These are phyloP conservation scores for Leptodactylus fuscus DNA, from an alignment of 2,113 vertebrate species.

Conservation along the genomic window DNA sequence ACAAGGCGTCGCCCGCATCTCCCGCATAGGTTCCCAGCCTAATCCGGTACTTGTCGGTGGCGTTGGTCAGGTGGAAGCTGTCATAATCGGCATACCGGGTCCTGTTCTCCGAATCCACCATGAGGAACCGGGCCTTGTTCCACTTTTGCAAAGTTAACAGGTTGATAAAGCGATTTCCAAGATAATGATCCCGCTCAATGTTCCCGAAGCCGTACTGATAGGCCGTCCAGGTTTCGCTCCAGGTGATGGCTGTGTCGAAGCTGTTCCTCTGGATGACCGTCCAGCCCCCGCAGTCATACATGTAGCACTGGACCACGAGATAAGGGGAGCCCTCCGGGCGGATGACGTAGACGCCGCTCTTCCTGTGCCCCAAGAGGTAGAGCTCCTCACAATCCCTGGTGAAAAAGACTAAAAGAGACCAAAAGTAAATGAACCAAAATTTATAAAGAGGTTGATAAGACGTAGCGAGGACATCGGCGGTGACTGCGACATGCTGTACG, in stretches of 20 bases:
- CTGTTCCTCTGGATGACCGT: constrained; percentile 58
- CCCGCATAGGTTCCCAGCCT: constrained; percentile 47
- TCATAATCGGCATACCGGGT: constrained; percentile 40
- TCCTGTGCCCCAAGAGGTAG: constrained; percentile 49
- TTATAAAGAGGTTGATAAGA: too few relatives aligned
- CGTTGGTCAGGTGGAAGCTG: constrained; percentile 32
- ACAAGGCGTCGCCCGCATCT: constrained; percentile 52
- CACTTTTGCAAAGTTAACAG: constrained; percentile 5
- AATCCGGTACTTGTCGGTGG: constrained; percentile 25
- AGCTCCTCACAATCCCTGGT: constrained; percentile 57
- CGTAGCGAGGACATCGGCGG: too few relatives aligned
- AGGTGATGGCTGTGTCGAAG: constrained; percentile 14
- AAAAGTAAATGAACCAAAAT: background rate
- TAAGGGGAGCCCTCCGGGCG: constrained; percentile 29
- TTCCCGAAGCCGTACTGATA: constrained; percentile 53
- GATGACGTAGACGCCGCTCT: constrained; percentile 45
- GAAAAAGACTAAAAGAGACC: constrained; percentile 23
- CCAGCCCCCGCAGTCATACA: constrained; percentile 58
- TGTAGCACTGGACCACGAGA: constrained; percentile 51
- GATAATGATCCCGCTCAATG: constrained; percentile 42
- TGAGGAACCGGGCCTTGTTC: constrained; percentile 61
- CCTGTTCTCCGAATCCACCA: constrained; percentile 4
- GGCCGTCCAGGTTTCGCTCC: constrained; percentile 59
- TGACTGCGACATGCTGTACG: too few relatives aligned
- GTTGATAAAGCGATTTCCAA: constrained; percentile 59